Conservation (phyloP, 2,888 invertebrate species). For the Polyommatus iphigenia region DNA sequence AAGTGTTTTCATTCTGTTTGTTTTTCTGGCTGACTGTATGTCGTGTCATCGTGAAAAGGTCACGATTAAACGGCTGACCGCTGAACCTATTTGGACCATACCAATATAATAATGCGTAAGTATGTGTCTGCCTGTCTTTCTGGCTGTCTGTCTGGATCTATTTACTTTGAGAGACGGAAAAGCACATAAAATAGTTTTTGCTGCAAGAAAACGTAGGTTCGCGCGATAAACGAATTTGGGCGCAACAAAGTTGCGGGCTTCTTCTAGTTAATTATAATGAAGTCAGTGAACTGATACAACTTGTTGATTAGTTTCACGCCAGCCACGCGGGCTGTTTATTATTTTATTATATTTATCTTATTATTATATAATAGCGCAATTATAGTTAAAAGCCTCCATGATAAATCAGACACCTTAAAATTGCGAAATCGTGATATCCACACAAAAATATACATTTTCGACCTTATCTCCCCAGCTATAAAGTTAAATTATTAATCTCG, state of each 20-base stretch:
- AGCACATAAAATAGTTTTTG: no score
- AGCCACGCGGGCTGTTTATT: slow-evolving; percentile 2
- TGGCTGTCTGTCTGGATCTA: no score
- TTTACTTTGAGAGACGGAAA: no score
- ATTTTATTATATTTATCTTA: slow-evolving; percentile 18
- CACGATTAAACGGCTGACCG: no score
- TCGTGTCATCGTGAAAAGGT: no score
- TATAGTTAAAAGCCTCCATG: slow-evolving; percentile 37
- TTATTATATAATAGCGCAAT: slow-evolving; percentile 39
- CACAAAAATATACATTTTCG: slow-evolving; percentile 50
- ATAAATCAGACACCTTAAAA: slow-evolving; percentile 51
- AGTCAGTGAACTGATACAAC: neutral
- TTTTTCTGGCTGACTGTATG: no score
- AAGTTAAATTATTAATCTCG: slow-evolving; percentile 32
- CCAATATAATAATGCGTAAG: no score
- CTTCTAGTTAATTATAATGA: neutral
- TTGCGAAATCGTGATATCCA: slow-evolving; percentile 54
- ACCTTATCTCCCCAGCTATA: slow-evolving; percentile 29
- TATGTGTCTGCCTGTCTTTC: no score
- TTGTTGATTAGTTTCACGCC: neutral
- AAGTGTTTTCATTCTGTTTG: no score
- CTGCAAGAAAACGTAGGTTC: no score
- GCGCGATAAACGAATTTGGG: neutral
- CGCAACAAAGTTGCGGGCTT: neutral
- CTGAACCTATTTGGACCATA: no score